Conservation (phyloP, 2,113 vertebrate genomes). For the Polypterus senegalus region DNA sequence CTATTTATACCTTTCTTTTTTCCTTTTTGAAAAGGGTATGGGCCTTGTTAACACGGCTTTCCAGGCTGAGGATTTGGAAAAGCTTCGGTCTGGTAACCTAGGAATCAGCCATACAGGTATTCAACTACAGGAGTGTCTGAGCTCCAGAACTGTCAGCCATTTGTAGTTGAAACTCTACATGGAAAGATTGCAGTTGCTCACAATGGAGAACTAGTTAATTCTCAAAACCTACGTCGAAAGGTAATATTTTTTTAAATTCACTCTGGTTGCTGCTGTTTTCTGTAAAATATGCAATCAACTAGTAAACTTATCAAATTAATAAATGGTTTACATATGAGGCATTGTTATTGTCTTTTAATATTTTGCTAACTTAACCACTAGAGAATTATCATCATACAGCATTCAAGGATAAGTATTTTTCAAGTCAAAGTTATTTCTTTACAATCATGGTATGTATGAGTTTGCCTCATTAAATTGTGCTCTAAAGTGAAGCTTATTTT, state of each 20-base stretch:
- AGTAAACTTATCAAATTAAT: too few species aligned
- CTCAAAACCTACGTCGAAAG: slow-evolving; percentile 69
- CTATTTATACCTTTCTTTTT: slow-evolving; percentile 3
- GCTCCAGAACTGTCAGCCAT: slow-evolving; percentile 95
- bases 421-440: too few species aligned
- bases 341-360: too few species aligned
- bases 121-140: slow-evolving; percentile 88
- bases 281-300: neutral
- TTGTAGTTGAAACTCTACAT: slow-evolving; percentile 92
- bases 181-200: slow-evolving; percentile 93
- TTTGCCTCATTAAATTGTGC: too few species aligned
- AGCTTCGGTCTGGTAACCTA: slow-evolving; percentile 78
- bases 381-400: too few species aligned
- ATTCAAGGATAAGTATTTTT: too few species aligned
- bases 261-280: neutral
- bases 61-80: slow-evolving; percentile 73
- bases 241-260: slow-evolving; percentile 28
- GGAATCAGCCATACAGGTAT: slow-evolving; percentile 92
- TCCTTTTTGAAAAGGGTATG: slow-evolving; percentile 68
- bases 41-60: slow-evolving; percentile 83
- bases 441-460: too few species aligned
- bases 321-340: too few species aligned
- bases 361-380: too few species aligned
- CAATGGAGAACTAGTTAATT: slow-evolving; percentile 89
- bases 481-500: too few species aligned